phyloP scores from a whole-genome alignment of 2,113 vertebrate species.

The Dendrocopos noguchii region DNA sequence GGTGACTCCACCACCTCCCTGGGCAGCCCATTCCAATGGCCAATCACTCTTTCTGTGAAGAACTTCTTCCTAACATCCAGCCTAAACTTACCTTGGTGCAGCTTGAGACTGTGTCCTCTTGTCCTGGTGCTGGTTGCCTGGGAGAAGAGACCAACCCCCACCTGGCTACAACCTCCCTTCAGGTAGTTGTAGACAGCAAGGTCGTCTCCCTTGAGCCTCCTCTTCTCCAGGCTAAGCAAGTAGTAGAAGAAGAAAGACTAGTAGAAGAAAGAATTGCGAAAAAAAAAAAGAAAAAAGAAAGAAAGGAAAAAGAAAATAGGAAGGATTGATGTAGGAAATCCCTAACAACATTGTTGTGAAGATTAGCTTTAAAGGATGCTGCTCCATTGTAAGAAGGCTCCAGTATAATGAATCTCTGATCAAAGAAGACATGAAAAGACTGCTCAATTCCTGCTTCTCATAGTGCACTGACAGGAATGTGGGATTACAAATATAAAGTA shows the following conservation, averaged over 20 bases:
- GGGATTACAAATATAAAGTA: background rate
- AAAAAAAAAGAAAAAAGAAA: background rate
- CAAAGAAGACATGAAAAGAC: background rate
- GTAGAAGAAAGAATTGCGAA: background rate
- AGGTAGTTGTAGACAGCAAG: too few relatives aligned
- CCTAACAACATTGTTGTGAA: background rate
- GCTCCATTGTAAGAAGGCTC: background rate
- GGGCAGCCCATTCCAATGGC: too few relatives aligned
- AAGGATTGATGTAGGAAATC: background rate
- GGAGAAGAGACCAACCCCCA: too few relatives aligned
- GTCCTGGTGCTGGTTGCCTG: too few relatives aligned
- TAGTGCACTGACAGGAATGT: background rate
- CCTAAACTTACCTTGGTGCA: too few relatives aligned
- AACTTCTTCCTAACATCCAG: too few relatives aligned
- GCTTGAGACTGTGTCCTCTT: too few relatives aligned
- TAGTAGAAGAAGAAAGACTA: background rate
- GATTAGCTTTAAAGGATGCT: background rate
- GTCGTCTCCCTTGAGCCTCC: too few relatives aligned
- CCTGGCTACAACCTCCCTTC: too few relatives aligned
- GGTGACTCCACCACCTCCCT: too few relatives aligned
- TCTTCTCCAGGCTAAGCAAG: too few relatives aligned
- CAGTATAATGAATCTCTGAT: background rate
- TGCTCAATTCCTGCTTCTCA: background rate
- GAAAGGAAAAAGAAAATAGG: background rate
- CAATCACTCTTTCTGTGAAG: too few relatives aligned